These are phyloP conservation scores for Rhodeus uyekii DNA, from an alignment of 2,797 vertebrate genomes.

Conservation along the genomic window DNA sequence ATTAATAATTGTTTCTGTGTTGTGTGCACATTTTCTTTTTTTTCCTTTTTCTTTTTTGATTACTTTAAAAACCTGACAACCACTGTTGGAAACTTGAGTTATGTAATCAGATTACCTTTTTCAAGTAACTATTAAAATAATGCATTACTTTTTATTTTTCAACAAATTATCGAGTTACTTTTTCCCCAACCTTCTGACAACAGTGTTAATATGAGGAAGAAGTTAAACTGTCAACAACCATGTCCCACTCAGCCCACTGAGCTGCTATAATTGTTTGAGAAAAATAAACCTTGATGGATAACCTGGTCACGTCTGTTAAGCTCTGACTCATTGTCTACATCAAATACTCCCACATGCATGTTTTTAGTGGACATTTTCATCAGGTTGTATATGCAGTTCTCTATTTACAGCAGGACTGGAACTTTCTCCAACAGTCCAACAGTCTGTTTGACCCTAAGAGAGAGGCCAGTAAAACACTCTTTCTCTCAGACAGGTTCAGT, in stretches of 20 bases:
- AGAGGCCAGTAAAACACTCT: not conserved
- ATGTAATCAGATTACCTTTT: too few relatives aligned
- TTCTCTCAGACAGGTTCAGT: conserved; percentile 4
- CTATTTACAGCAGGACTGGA: not conserved
- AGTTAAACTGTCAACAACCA: not conserved
- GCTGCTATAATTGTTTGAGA: not conserved
- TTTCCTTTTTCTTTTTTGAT: not conserved
- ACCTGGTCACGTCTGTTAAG: conserved; percentile 4
- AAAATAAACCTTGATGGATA: not conserved
- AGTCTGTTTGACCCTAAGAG: not conserved
- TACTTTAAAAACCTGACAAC: too few relatives aligned
- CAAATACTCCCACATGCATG: not conserved
- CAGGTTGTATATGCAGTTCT: not conserved
- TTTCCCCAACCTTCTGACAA: too few relatives aligned
- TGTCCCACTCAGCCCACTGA: not conserved
- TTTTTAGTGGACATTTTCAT: not conserved
- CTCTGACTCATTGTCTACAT: not conserved
- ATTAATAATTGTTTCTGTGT: not conserved
- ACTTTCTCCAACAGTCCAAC: not conserved
- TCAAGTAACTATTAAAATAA: too few relatives aligned
- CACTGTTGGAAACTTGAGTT: too few relatives aligned
- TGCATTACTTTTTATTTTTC: too few relatives aligned
- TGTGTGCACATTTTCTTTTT: not conserved
- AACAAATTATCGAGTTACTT: too few relatives aligned
- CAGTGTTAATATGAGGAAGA: not conserved